Evolutionary conservation across 2,113 vertebrate genomes (phyloP).

Genomic region (Siphamia tubifer): DNA sequence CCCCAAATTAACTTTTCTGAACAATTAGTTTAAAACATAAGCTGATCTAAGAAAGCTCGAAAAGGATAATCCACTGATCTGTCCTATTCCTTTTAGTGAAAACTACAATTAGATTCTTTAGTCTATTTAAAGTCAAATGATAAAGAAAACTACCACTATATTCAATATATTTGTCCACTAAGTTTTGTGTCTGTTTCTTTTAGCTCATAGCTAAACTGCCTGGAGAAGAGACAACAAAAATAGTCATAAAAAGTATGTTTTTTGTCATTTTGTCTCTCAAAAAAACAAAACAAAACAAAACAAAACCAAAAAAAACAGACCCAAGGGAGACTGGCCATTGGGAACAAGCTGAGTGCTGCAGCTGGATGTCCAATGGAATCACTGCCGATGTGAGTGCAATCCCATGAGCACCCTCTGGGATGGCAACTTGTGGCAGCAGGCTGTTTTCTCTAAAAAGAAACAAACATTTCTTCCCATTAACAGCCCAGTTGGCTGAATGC

Average conservation of each 20-base stretch:
- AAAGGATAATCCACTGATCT: too few species aligned
- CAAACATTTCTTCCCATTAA: slow-evolving; percentile 29
- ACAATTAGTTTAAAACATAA: too few species aligned
- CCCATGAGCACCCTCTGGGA: slow-evolving; percentile 6
- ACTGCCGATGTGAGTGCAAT: slow-evolving; percentile 15
- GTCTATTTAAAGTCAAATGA: too few species aligned
- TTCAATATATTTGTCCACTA: not conserved
- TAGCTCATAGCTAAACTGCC: not conserved
- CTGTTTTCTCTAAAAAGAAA: slow-evolving; percentile 16
- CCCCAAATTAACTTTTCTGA: too few species aligned
- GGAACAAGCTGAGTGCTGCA: slow-evolving; percentile 36
- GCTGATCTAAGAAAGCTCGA: too few species aligned
- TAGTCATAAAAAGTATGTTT: slow-evolving; percentile 21
- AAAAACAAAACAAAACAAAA: slow-evolving; percentile 3
- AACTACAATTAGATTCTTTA: too few species aligned
- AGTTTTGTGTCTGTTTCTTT: not conserved
- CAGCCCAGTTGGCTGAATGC: slow-evolving; percentile 25
- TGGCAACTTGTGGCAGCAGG: slow-evolving; percentile 37
- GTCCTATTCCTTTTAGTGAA: too few species aligned
- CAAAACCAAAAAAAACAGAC: slow-evolving; percentile 1
- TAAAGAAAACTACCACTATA: too few species aligned
- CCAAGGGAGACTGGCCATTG: slow-evolving; percentile 6
- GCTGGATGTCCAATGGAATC: slow-evolving; percentile 52
- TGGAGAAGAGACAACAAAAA: not conserved
- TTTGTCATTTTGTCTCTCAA: slow-evolving; percentile 18